Percentiles rank a stretch among this genome's conserved stretches.
Conservation (phyloP, 2,113 vertebrate genomes). For the Shinisaurus crocodilurus region DNA sequence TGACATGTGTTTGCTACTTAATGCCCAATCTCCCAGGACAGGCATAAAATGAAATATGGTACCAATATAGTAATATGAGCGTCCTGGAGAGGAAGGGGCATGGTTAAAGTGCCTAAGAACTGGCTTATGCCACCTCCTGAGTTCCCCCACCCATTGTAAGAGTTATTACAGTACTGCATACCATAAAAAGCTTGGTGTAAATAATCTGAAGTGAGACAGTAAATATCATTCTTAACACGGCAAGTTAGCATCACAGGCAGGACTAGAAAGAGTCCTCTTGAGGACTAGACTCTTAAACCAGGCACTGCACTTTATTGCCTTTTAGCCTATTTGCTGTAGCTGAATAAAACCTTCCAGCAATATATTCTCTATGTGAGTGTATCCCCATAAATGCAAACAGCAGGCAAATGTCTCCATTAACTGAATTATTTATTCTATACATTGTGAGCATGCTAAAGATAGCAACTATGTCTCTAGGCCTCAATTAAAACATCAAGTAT, state of each 20-base stretch:
- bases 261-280: neutral
- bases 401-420: conserved; percentile 44
- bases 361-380: neutral
- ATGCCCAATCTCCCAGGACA: neutral
- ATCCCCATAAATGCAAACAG: conserved; percentile 38
- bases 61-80: neutral
- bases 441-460: conserved; percentile 62
- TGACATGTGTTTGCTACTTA: neutral
- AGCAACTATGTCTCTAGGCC: conserved; percentile 60
- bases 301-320: neutral
- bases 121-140: neutral
- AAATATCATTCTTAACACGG: neutral
- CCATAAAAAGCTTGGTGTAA: neutral
- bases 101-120: neutral
- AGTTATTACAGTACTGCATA: neutral
- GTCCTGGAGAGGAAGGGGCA: neutral
- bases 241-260: neutral
- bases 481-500: conserved; percentile 63
- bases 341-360: conserved; percentile 13
- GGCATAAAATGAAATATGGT: neutral
- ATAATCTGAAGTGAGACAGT: too few relatives aligned
- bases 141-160: neutral
- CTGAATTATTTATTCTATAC: conserved; percentile 77
- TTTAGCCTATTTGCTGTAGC: conserved; percentile 1
- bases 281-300: neutral